Conservation (phyloP, 1,140 invertebrate species). For the Lethrus apterus region DNA sequence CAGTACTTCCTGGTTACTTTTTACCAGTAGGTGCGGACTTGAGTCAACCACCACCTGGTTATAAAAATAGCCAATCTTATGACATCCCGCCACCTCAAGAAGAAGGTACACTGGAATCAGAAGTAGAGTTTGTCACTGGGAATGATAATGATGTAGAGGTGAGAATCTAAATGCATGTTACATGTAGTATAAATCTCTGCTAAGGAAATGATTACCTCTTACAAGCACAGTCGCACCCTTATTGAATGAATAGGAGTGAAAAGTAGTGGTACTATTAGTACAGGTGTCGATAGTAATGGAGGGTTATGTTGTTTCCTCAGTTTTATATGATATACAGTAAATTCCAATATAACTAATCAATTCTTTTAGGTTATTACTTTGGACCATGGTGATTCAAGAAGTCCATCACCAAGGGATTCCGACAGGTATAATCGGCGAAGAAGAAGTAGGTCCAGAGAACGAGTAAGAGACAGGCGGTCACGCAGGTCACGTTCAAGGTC, state of each 20-base stretch:
- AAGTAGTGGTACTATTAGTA: too few relatives aligned
- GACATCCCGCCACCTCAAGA: constrained; percentile 17
- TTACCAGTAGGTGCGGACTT: constrained; percentile 40
- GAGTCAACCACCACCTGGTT: constrained; percentile 51
- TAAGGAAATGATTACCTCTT: too few relatives aligned
- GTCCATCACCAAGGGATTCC: constrained; percentile 50
- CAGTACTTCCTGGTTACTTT: constrained; percentile 21
- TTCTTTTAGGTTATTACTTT: constrained; percentile 47
- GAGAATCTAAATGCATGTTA: constrained; percentile 18
- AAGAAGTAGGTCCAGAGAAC: constrained; percentile 41
- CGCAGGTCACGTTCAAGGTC: constrained; percentile 37
- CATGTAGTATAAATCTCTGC: background rate
- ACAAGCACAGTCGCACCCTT: too few relatives aligned
- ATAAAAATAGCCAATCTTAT: constrained; percentile 35
- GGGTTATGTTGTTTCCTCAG: too few relatives aligned
- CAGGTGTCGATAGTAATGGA: too few relatives aligned
- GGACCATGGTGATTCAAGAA: constrained; percentile 48
- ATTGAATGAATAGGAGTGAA: too few relatives aligned
- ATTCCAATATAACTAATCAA: too few relatives aligned
- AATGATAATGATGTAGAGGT: constrained; percentile 43
- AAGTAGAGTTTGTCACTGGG: constrained; percentile 46
- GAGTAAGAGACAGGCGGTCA: constrained; percentile 32
- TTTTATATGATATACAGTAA: too few relatives aligned
- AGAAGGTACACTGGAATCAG: constrained; percentile 36
- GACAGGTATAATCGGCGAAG: constrained; percentile 44